Evolutionary conservation across 2,797 vertebrate genomes (phyloP).

Genomic region (Anas georgica): DNA sequence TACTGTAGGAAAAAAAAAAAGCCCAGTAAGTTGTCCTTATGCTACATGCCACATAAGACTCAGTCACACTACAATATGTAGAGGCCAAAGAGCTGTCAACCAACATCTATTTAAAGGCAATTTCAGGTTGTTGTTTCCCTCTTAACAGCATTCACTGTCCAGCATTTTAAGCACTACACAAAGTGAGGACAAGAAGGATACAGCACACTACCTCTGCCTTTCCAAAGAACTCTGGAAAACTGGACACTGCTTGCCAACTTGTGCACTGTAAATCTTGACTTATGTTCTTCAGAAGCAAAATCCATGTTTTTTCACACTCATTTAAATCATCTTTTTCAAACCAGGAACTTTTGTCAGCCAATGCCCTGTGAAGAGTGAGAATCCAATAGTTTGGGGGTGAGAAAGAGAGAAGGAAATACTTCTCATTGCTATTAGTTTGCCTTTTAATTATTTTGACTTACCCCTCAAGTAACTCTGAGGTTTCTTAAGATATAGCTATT

Average conservation of each 20-base stretch:
- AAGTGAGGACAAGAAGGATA: background rate
- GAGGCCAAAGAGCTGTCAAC: background rate
- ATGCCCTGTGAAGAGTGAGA: constrained; percentile 22
- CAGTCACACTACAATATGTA: background rate
- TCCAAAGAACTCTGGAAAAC: constrained; percentile 70
- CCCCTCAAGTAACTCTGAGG: background rate
- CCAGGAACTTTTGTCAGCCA: constrained; percentile 56
- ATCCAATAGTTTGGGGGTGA: background rate
- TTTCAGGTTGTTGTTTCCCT: background rate
- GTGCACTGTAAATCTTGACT: constrained; percentile 42
- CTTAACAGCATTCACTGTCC: background rate
- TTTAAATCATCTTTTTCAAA: constrained; percentile 74
- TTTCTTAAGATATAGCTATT: background rate
- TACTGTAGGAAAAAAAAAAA: background rate
- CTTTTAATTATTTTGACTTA: background rate
- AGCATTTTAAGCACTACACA: background rate
- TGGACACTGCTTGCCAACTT: constrained; percentile 68
- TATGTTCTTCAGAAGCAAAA: constrained; percentile 67
- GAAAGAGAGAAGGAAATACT: background rate
- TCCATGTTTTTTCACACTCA: constrained; percentile 78
- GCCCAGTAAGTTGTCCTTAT: background rate
- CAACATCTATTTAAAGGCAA: background rate
- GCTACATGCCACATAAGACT: background rate
- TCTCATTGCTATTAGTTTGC: background rate
- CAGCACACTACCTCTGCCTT: constrained; percentile 76